These are phyloP conservation scores for Eudemis profundana DNA, from an alignment of 2,888 invertebrate genomes.

Conservation along the genomic window DNA sequence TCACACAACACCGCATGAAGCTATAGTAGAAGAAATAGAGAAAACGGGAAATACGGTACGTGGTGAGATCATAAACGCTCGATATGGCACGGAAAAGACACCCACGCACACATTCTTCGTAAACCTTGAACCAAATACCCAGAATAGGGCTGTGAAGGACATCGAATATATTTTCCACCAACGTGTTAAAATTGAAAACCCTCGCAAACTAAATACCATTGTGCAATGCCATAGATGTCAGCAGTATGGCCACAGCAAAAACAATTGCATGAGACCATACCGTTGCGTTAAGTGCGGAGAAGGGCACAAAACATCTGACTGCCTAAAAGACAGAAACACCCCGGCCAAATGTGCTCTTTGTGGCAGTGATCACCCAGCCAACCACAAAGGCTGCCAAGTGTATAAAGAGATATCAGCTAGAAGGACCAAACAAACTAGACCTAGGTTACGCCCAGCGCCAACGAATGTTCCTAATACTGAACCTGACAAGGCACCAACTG, in stretches of 20 bases:
- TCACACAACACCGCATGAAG: slow-evolving; percentile 23
- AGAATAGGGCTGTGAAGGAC: slow-evolving; percentile 15
- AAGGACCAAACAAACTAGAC: neutral
- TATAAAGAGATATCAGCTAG: slow-evolving; percentile 7
- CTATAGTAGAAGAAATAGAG: slow-evolving; percentile 22
- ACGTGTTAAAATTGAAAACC: slow-evolving; percentile 45
- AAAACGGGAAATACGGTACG: neutral
- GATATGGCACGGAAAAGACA: neutral
- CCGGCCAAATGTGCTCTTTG: slow-evolving; percentile 47
- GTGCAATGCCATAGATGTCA: slow-evolving; percentile 49
- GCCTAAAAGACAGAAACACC: slow-evolving; percentile 45
- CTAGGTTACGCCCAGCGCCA: neutral
- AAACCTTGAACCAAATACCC: slow-evolving; percentile 7
- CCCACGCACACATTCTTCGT: slow-evolving; percentile 19
- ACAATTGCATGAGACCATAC: slow-evolving; percentile 49
- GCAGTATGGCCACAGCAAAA: slow-evolving; percentile 50
- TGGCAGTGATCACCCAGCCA: slow-evolving; percentile 41
- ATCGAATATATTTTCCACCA: slow-evolving; percentile 43
- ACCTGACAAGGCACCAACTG: neutral
- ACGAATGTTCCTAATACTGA: neutral
- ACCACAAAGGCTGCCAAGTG: slow-evolving; percentile 33
- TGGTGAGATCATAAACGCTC: slow-evolving; percentile 12
- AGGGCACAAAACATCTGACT: slow-evolving; percentile 47
- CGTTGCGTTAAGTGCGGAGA: slow-evolving; percentile 49
- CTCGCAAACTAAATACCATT: slow-evolving; percentile 38